Evolutionary conservation across 2,113 vertebrate species (phyloP).

Genomic region (Phalacrocorax carbo): DNA sequence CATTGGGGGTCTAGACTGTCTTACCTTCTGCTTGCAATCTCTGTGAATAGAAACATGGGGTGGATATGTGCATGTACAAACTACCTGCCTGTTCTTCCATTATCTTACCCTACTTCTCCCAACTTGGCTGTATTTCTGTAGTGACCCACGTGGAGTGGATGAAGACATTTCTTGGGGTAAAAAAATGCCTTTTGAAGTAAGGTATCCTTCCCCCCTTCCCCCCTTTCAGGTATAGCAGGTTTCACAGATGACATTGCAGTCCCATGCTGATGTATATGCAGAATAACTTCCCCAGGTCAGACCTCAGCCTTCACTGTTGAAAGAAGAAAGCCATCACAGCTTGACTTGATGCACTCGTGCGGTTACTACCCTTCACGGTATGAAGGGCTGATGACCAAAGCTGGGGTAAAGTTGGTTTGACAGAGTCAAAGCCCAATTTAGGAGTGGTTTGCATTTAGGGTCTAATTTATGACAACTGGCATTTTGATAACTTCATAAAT

Average conservation of each 20-base stretch:
- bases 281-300: background rate
- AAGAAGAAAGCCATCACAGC: background rate
- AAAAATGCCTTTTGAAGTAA: background rate
- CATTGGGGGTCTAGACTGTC: background rate
- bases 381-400: background rate
- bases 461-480: background rate
- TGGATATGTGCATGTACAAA: background rate
- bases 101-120: background rate
- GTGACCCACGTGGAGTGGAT: background rate
- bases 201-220: background rate
- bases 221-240: background rate
- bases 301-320: background rate
- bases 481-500: constrained; percentile 7
- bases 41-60: background rate
- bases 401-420: background rate
- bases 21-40: background rate
- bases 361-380: background rate
- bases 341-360: rapidly evolving
- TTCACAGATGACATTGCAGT: background rate
- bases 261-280: background rate
- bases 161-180: background rate
- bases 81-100: background rate
- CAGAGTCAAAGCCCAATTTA: background rate
- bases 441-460: background rate
- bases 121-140: background rate